These are phyloP conservation scores for Botia almorhae DNA, from an alignment of 2,797 vertebrate species.

Conservation along the genomic window DNA sequence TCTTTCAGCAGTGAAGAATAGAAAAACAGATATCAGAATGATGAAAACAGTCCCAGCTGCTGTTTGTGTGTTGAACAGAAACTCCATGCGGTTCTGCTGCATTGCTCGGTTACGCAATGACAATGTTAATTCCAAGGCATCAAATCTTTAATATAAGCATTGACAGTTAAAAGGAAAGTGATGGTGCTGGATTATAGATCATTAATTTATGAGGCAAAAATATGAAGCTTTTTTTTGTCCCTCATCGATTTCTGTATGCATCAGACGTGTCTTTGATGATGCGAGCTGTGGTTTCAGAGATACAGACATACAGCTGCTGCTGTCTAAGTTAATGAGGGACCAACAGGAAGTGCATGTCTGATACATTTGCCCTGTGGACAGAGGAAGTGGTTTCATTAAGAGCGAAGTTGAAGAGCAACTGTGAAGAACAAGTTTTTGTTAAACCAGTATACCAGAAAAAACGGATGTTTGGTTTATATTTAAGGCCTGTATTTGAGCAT, in stretches of 20 bases:
- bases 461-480: background rate
- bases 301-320: conserved; percentile 2
- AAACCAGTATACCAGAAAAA: background rate
- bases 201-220: conserved; percentile 21
- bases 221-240: conserved; percentile 11
- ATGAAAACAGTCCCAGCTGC: too few relatives aligned
- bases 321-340: conserved; percentile 26
- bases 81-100: conserved; percentile 10
- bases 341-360: conserved; percentile 22
- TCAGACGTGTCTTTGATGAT: conserved; percentile 28
- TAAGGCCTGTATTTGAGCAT: background rate
- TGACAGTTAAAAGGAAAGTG: conserved; percentile 30
- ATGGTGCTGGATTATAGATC: conserved; percentile 26
- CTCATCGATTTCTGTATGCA: background rate
- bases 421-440: conserved; percentile 56
- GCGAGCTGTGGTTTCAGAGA: conserved; percentile 3
- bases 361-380: conserved; percentile 44
- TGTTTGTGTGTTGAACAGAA: background rate
- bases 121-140: background rate
- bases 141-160: conserved; percentile 32
- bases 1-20: conserved; percentile 5
- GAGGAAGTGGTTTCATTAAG: conserved; percentile 51
- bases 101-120: conserved; percentile 9
- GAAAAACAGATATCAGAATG: background rate
- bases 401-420: conserved; percentile 39